Percentiles rank a stretch among this genome's conserved stretches.
phyloP scores from a whole-genome alignment of 2,888 invertebrate species.

The Ernsta delagoae region DNA sequence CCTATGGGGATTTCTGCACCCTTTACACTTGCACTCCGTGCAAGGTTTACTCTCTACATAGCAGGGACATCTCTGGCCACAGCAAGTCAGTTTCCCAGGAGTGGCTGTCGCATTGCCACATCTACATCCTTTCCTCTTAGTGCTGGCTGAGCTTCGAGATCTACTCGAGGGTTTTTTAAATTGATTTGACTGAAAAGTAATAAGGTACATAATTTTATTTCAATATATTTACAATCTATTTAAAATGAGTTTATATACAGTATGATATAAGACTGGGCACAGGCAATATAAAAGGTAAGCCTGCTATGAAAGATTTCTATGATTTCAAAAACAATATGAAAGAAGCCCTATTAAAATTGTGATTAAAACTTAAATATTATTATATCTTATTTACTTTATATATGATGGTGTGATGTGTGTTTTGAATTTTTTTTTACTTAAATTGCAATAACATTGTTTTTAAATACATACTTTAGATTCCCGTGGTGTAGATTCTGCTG shows the following conservation, averaged over 20 bases:
- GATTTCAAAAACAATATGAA: too few species aligned
- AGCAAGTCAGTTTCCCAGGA: constrained; percentile 96
- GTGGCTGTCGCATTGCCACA: constrained; percentile 96
- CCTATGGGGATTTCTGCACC: constrained; percentile 96
- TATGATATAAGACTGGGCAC: too few species aligned
- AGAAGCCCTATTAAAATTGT: too few species aligned
- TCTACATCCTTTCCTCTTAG: constrained; percentile 91
- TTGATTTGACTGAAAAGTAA: constrained; percentile 31
- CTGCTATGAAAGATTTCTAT: too few species aligned
- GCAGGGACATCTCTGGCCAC: constrained; percentile 97
- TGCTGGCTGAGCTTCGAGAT: constrained; percentile 70
- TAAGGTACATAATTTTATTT: background rate
- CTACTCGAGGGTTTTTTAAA: constrained; percentile 81
- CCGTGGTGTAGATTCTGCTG: constrained; percentile 64
- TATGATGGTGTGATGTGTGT: too few species aligned
- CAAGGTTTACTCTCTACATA: constrained; percentile 96
- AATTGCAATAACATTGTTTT: constrained; percentile 27
- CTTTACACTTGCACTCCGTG: constrained; percentile 95
- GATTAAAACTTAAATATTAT: too few species aligned
- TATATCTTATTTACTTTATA: too few species aligned
- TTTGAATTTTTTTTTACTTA: too few species aligned
- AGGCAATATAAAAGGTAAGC: too few species aligned
- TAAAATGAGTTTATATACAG: too few species aligned
- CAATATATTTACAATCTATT: too few species aligned
- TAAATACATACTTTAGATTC: constrained; percentile 71